These are phyloP conservation scores for Erethizon dorsatum DNA, from an alignment of 2,797 vertebrate species.

Conservation along the genomic window DNA sequence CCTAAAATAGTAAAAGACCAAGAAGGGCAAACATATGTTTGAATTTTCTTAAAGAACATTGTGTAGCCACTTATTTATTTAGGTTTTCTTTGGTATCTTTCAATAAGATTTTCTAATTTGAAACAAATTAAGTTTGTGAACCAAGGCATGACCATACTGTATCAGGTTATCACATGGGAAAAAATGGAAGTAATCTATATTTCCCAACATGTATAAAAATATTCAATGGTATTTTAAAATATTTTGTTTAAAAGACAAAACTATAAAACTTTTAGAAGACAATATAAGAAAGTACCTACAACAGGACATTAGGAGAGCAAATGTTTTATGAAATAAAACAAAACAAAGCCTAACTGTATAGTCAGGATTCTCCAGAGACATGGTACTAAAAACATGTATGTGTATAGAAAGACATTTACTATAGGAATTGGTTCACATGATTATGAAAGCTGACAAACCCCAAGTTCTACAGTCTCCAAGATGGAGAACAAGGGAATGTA, in stretches of 20 bases:
- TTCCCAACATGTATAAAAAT: not conserved
- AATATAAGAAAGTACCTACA: not conserved
- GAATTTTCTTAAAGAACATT: too few species aligned
- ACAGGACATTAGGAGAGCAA: not conserved
- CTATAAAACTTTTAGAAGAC: not conserved
- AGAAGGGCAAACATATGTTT: not conserved
- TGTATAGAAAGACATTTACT: not conserved
- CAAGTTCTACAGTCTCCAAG: not conserved
- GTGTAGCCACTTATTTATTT: too few species aligned
- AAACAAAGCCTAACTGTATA: not conserved
- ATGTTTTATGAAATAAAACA: constrained; percentile 20
- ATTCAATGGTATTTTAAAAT: not conserved
- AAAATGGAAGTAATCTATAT: not conserved
- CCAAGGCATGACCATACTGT: not conserved
- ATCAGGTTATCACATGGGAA: not conserved
- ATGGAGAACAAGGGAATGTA: not conserved
- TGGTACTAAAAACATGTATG: not conserved
- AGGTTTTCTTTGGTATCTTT: too few species aligned
- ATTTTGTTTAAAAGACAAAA: constrained; percentile 9
- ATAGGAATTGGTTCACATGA: not conserved
- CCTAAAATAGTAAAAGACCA: not conserved
- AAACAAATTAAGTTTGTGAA: not conserved
- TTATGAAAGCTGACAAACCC: not conserved
- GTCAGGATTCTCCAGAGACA: not conserved
- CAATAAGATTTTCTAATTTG: not conserved